These are phyloP conservation scores for Meliscaeva auricollis DNA, from an alignment of 2,888 invertebrate species.

Conservation along the genomic window DNA sequence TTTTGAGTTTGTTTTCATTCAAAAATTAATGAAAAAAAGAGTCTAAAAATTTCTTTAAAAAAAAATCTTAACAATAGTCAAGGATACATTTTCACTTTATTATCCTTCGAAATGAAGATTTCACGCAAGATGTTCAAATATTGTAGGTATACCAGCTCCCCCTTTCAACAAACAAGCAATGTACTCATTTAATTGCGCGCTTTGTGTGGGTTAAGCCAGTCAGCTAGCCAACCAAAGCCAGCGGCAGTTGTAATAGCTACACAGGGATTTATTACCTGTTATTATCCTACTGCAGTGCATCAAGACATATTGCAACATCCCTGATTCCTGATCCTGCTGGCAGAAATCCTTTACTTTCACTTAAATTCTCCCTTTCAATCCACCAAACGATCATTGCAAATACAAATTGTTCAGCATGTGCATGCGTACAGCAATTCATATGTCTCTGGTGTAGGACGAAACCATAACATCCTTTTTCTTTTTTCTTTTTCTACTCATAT, in stretches of 20 bases:
- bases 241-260: constrained; percentile 57
- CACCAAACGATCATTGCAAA: constrained; percentile 4
- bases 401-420: constrained; percentile 13
- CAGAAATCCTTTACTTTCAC: constrained; percentile 74
- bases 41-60: constrained; percentile 5
- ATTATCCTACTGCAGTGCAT: background rate
- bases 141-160: constrained; percentile 12
- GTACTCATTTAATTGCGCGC: constrained; percentile 40
- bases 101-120: constrained; percentile 68
- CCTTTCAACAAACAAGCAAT: constrained; percentile 8
- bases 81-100: constrained; percentile 38
- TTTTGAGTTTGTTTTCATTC: constrained; percentile 59
- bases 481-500: constrained; percentile 28
- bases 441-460: constrained; percentile 47
- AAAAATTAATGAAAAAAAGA: constrained; percentile 49
- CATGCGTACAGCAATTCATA: constrained; percentile 13
- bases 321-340: constrained; percentile 59
- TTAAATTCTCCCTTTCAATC: constrained; percentile 53
- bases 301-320: constrained; percentile 53
- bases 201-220: constrained; percentile 54
- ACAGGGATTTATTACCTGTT: constrained; percentile 64
- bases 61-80: constrained; percentile 30
- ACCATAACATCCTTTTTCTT: constrained; percentile 50
- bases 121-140: constrained; percentile 75
- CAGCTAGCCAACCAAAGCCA: background rate